These are phyloP conservation scores for Electrona antarctica DNA, from an alignment of 2,113 vertebrate species.

Conservation along the genomic window DNA sequence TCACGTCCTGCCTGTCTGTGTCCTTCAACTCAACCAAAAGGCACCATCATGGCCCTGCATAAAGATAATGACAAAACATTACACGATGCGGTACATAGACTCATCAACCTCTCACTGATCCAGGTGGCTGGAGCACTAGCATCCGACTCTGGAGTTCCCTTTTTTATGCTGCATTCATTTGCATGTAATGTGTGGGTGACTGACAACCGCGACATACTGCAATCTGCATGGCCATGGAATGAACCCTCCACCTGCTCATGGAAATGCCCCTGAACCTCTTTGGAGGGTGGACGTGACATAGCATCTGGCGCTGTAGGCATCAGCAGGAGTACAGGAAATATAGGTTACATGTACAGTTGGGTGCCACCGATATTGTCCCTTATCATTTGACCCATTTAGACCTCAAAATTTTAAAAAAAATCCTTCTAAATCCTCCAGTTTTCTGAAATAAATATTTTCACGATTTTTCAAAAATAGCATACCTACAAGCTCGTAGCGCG, in stretches of 20 bases:
- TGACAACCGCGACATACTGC: slow-evolving; percentile 28
- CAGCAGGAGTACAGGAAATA: not conserved
- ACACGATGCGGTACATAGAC: no score
- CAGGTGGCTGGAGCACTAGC: not conserved
- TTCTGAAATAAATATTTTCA: no score
- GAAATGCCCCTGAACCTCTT: slow-evolving; percentile 16
- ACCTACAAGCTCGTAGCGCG: no score
- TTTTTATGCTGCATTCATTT: slow-evolving; percentile 55
- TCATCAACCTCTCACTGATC: not conserved
- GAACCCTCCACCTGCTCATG: slow-evolving; percentile 31
- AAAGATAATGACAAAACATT: not conserved
- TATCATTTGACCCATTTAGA: no score
- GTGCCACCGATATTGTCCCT: no score
- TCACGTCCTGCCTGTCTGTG: not conserved
- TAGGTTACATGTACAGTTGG: no score
- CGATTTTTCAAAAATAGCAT: no score
- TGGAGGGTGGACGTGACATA: slow-evolving; percentile 5
- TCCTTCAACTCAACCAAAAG: not conserved
- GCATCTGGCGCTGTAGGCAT: slow-evolving; percentile 42
- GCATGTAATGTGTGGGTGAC: slow-evolving; percentile 30
- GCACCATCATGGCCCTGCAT: not conserved
- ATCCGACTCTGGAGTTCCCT: not conserved
- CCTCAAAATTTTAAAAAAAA: no score
- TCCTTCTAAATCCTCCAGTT: no score
- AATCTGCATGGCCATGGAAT: slow-evolving; percentile 33